Evolutionary conservation across 2,797 vertebrate species (phyloP), one percentile per base, ranked within the genome.

Genomic region (Babyrousa celebensis): DNA sequence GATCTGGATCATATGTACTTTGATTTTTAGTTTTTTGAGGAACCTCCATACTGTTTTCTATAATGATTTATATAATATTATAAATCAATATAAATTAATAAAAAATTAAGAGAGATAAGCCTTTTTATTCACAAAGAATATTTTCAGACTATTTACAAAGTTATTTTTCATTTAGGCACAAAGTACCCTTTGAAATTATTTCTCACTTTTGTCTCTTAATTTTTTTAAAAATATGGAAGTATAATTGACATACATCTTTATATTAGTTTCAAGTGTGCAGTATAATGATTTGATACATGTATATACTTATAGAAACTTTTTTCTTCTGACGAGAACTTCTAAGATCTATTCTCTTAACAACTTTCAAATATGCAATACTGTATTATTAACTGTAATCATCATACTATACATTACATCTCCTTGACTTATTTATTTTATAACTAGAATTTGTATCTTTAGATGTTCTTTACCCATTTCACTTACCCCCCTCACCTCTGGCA

Each of bases 131-230:
- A 71, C 12, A 70, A 32, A 21, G 15, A 79, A 65, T 82, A 29
- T n/a, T 63, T 88, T 84, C 54, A 48, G 70, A 23, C 21, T 62
- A 60, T 58, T 90, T 62, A 60, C 67, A 36, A 71, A 84, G 14
- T 60, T 87, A 87, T 87, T 87, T 94, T 72, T 65, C 17, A 86
- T 92, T 92, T 71, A 94, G 56, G 52, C 8, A 86, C 48, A 90
- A 72, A 36, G 18, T 92, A 85, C 29, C 65, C 85, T 36, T 87
- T 86, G 14, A 96, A 21, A 74, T n/a, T 79, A 20, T 95, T 82
- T 85, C 48, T 89, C 25, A 86, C 23, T 77, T 92, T 83, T 40
- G 1, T 29, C 18, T 90, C 43, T n/a, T 83, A 43, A 63, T 16
- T 67, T 16, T 72, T 90, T 68, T 4, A 5, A 65, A 67, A 16